These are phyloP conservation scores for Nothobranchius kuhntae DNA, from an alignment of 2,113 vertebrate genomes.

Conservation along the genomic window DNA sequence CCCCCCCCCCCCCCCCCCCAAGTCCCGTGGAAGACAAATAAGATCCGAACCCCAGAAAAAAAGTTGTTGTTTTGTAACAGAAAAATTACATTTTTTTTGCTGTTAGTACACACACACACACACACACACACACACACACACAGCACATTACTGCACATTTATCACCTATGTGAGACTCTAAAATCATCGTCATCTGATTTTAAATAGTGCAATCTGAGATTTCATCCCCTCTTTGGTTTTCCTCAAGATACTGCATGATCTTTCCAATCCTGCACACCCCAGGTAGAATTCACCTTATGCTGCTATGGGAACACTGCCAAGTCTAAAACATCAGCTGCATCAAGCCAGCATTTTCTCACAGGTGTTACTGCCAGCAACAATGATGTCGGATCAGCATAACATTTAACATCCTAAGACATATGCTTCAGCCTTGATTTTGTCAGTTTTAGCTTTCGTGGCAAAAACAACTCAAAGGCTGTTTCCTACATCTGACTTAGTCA, in stretches of 20 bases:
- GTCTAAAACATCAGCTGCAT: conserved; percentile 4
- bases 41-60: too few relatives aligned
- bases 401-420: conserved; percentile 2
- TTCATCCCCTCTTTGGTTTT: neutral
- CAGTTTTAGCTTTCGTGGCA: conserved; percentile 4
- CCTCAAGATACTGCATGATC: neutral
- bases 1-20: too few relatives aligned
- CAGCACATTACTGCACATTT: too few relatives aligned
- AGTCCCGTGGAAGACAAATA: too few relatives aligned
- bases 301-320: neutral
- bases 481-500: too few relatives aligned
- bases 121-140: too few relatives aligned
- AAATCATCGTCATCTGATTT: conserved; percentile 2
- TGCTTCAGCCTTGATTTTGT: neutral
- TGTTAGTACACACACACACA: too few relatives aligned
- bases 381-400: conserved; percentile 22
- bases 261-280: neutral
- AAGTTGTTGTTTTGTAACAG: too few relatives aligned
- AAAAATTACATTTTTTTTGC: too few relatives aligned
- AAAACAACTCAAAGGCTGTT: conserved; percentile 5
- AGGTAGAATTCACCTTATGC: neutral
- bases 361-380: conserved; percentile 12
- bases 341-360: conserved; percentile 10
- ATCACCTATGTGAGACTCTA: neutral
- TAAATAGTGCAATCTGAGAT: conserved; percentile 2